These are phyloP conservation scores for Drosophila triauraria DNA, from an alignment of 1,140 invertebrate genomes.

Conservation along the genomic window DNA sequence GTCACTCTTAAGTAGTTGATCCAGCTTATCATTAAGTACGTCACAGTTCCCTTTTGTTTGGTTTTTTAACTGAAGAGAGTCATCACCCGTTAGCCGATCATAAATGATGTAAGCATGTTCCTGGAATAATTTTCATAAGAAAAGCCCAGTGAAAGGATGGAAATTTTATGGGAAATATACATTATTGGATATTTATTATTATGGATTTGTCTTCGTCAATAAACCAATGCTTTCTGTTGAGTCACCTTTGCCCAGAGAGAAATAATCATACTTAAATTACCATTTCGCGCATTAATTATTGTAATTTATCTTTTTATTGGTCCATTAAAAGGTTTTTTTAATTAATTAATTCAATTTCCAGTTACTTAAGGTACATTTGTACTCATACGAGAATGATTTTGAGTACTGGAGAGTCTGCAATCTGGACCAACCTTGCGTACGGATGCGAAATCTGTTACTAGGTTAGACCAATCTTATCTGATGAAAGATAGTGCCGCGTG, in stretches of 20 bases:
- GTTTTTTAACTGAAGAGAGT: background rate
- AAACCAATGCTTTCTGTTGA: no score
- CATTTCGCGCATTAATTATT: no score
- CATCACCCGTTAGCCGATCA: background rate
- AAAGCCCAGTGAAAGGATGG: background rate
- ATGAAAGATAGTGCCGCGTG: background rate
- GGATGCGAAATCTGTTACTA: conserved; percentile 12
- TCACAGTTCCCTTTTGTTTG: background rate
- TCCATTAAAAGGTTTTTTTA: no score
- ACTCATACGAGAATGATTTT: no score
- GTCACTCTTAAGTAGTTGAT: background rate
- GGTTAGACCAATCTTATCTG: conserved; percentile 8
- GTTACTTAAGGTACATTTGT: no score
- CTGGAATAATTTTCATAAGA: background rate
- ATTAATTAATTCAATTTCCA: background rate
- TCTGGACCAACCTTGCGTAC: background rate
- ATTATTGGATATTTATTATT: background rate
- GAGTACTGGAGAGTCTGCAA: background rate
- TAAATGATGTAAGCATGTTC: conserved; percentile 3
- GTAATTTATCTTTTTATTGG: background rate
- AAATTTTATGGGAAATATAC: no score
- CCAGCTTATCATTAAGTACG: background rate
- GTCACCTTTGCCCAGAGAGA: no score
- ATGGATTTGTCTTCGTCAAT: no score
- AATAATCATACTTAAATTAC: no score